Evolutionary conservation across 2,113 vertebrate genomes (phyloP).

Genomic region (Microtus pennsylvanicus): DNA sequence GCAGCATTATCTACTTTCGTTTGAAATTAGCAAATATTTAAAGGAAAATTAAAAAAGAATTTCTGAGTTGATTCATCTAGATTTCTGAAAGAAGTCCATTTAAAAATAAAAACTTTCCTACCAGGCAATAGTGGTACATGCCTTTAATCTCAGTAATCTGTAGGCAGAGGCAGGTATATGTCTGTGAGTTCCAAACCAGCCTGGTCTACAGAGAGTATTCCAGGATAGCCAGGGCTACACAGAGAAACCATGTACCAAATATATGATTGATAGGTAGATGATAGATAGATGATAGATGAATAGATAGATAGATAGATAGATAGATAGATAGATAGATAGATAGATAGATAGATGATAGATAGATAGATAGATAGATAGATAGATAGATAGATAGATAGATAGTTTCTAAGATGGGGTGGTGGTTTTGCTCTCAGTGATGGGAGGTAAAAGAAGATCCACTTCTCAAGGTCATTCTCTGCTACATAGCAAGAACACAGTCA

Average conservation of each 20-base stretch:
- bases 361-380: too few relatives aligned
- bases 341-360: too few relatives aligned
- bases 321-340: too few relatives aligned
- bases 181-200: background rate
- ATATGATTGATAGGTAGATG: too few relatives aligned
- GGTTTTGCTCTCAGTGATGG: background rate
- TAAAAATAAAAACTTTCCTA: background rate
- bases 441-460: background rate
- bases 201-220: background rate
- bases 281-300: too few relatives aligned
- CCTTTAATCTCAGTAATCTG: background rate
- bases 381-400: too few relatives aligned
- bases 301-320: too few relatives aligned
- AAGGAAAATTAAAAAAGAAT: background rate
- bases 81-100: background rate
- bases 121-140: background rate
- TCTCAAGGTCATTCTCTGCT: background rate
- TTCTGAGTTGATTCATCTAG: background rate
- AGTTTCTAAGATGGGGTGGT: background rate
- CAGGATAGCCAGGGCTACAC: background rate
- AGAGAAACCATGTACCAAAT: background rate
- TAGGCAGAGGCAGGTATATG: background rate
- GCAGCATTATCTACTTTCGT: background rate
- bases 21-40: constrained; percentile 3
- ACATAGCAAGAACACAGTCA: background rate